Conservation (phyloP, 2,113 vertebrate genomes). For the Rafetus swinhoei region DNA sequence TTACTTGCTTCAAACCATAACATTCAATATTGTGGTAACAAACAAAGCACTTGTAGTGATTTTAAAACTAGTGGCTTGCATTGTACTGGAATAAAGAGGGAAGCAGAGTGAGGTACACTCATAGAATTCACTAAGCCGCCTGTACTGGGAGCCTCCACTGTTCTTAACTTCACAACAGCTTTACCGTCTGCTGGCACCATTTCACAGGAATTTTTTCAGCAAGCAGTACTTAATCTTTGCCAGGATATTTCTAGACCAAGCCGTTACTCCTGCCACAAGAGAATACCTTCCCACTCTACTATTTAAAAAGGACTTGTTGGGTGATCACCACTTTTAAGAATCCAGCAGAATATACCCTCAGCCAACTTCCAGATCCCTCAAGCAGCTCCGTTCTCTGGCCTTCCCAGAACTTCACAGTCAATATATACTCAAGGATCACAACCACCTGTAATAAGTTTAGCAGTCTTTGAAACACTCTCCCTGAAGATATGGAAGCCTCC, state of each 20-base stretch:
- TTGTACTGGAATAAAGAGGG: neutral
- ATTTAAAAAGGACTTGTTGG: neutral
- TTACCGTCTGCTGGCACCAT: neutral
- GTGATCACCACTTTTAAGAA: neutral
- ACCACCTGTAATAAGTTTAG: neutral
- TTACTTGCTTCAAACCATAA: neutral
- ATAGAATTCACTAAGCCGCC: neutral
- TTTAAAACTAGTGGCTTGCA: neutral
- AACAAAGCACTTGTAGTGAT: neutral
- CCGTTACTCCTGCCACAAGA: neutral
- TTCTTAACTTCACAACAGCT: neutral
- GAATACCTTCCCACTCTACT: neutral
- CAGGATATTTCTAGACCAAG: neutral
- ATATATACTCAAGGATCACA: neutral
- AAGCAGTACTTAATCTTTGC: neutral
- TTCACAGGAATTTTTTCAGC: neutral
- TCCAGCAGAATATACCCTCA: neutral
- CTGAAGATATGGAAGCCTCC: neutral
- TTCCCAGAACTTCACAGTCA: neutral
- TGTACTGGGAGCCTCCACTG: neutral
- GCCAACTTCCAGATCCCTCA: neutral
- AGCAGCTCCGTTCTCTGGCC: neutral
- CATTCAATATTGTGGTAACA: neutral
- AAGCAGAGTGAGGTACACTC: neutral
- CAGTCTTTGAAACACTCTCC: neutral